phyloP scores from a whole-genome alignment of 2,888 invertebrate genomes.

The Dilophus febrilis region DNA sequence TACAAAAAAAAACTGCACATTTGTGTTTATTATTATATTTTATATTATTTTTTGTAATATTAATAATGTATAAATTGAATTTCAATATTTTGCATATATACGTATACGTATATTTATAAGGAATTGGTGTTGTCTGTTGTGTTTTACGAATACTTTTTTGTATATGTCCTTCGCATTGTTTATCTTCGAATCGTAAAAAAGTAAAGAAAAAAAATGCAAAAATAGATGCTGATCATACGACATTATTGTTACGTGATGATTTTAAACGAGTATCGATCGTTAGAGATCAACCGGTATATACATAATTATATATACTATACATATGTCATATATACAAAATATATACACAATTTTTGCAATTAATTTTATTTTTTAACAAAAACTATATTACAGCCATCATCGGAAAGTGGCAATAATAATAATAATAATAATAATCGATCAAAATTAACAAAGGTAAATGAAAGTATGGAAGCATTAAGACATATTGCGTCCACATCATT shows the following conservation, averaged over 20 bases:
- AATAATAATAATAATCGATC: conserved; percentile 15
- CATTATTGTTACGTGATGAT: conserved; percentile 28
- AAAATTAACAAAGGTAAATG: conserved; percentile 10
- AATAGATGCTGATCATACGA: conserved; percentile 30
- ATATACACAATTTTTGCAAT: too few relatives aligned
- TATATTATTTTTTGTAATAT: background rate
- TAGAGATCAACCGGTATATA: conserved; percentile 23
- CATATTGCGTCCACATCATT: conserved; percentile 32
- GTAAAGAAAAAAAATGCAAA: conserved; percentile 33
- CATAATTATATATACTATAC: background rate
- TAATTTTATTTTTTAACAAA: too few relatives aligned
- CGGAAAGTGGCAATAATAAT: too few relatives aligned
- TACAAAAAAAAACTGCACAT: too few relatives aligned
- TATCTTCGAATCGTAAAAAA: conserved; percentile 45
- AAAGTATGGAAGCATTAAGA: conserved; percentile 30
- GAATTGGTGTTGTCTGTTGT: conserved; percentile 65
- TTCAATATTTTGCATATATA: conserved; percentile 1
- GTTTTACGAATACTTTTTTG: conserved; percentile 68
- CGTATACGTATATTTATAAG: conserved; percentile 19
- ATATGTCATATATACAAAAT: too few relatives aligned
- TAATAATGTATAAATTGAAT: background rate
- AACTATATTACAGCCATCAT: too few relatives aligned
- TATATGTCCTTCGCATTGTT: conserved; percentile 64
- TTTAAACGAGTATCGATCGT: conserved; percentile 29
- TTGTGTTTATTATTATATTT: background rate